Base-by-base conservation (phyloP, 2,113 vertebrate species). In the Oryzias curvinotus region DNA sequence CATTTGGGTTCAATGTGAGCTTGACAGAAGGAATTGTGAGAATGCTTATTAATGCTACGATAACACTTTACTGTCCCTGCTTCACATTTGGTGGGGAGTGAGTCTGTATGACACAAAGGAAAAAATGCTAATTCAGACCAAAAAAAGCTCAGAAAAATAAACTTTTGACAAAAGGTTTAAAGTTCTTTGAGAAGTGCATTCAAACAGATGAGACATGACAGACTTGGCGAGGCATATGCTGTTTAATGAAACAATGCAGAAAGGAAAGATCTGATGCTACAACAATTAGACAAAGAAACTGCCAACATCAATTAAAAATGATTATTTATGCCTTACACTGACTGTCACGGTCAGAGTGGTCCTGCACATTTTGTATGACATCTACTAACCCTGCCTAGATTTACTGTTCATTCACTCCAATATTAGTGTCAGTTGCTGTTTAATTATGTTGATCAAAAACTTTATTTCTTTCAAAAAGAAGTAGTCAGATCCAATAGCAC, bases 1-100 rank as follows among this genome's bases (percentile, higher is more conserved):
- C 86, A 89, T 91, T 91, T 89, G 77, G 80, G 75, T 66, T 71
- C 28, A 79, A 61, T 76, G 71, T 77, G 74, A 81, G 71, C 80
- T 67, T 80, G 85, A 87, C 85, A 66, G 72, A 67, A 82, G 65
- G 71, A 69, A 83, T 81, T 74, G 58, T 63, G 18, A 73, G 65
- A 60, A 66, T 65, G 30, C 52, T 61, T 75, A 78, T 81, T 70
- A 80, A 85, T 52, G 46, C 62, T 55, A 53, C 57, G 63, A 84
- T 84, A 81, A 84, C 62, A 36, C 30, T 36, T 36, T 36, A 36
- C 7, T 1, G 30, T 36, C 36, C 36, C 36, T 36, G 36, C 10
- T 12, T 36, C 36, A 36, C 36, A 36, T 36, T 2, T 36, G 30
- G 30, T 36, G 2, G 3, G 36, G 36, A 36, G 36, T 36, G 3